These are phyloP conservation scores for human DNA, from an alignment of 2,113 vertebrate genomes.

Conservation along the genomic window DNA sequence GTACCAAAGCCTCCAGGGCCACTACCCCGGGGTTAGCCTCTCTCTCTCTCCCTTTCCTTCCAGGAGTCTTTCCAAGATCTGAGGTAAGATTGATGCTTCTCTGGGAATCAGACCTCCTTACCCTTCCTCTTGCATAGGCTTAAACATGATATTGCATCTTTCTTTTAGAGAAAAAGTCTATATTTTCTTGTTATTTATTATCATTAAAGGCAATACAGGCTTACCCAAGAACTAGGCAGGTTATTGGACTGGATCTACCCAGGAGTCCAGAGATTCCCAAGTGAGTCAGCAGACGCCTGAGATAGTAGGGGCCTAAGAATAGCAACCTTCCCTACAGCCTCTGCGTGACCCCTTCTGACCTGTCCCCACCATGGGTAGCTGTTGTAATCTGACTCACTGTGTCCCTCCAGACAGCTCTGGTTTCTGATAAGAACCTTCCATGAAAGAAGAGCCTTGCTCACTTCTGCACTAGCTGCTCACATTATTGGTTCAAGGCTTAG, in stretches of 20 bases:
- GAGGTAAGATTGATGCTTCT: not conserved
- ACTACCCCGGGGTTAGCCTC: not conserved
- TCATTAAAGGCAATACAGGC: not conserved
- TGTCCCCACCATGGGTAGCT: not conserved
- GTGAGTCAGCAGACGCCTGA: not conserved
- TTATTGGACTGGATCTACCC: not conserved
- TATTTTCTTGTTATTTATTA: not conserved
- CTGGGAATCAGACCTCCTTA: not conserved
- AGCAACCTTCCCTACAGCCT: not conserved
- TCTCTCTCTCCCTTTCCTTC: not conserved
- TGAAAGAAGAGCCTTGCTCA: conserved; percentile 66
- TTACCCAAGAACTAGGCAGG: not conserved
- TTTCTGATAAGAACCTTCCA: conserved; percentile 71
- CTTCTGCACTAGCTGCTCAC: not conserved
- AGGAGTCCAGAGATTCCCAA: not conserved
- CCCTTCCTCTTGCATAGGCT: not conserved
- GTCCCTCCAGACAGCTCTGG: conserved; percentile 74
- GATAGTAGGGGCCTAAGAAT: not conserved
- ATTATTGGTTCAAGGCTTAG: not conserved
- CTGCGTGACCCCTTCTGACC: conserved; percentile 19
- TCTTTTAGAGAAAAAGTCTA: conserved; percentile 8
- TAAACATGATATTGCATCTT: not conserved
- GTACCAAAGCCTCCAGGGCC: not conserved
- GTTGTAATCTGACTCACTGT: not conserved
- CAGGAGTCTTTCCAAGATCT: not conserved